Evolutionary conservation across 2,113 vertebrate genomes (phyloP), one percentile per base, ranked within the genome.

Genomic region (Microcebus murinus): DNA sequence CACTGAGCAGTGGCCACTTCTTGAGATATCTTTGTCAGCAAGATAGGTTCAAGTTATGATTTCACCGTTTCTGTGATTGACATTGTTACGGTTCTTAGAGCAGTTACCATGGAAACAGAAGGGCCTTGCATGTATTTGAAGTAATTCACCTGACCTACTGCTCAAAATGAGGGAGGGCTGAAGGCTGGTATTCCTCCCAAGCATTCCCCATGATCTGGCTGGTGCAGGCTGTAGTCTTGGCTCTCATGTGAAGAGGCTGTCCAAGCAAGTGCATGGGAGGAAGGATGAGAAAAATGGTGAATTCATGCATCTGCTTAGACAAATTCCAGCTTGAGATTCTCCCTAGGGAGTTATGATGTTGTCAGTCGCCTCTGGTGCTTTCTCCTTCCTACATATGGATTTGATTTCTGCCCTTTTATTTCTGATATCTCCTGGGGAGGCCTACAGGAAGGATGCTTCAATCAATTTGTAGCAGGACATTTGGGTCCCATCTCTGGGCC

Each of bases 71-170:
- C 95, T 94, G 8, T 98, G 98, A 97, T 95, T 97, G 97, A 97
- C 97, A 87, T 92, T 88, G 95, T 97, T 97, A 96, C 77, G 84
- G 97, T 97, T 97, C 97, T 97, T 96, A 97, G 97, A 97, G 68
- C 96, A 83, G 97, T 98, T 97, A 77, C 98, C 96, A 97, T 98
- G 95, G 97, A 95, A 97, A 98, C 97, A 95, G 96, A 91, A 92
- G 85, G 95, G 95, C 87, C 97, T 98, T 98, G 96, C 97, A 98
- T 98, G 96, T 97, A 98, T 98, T 97, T 97, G 97, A 97, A 98
- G 97, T 98, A 98, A 98, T 98, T 98, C 96, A 98, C 97, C 98
- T 98, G 98, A 98, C 97, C 98, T 93, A 96, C 94, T 96, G 97
- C 73, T 97, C 90, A 98, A 91, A 97, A 96, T 94, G 96, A 96